Conservation (phyloP, 1,140 invertebrate genomes). For the Catajapyx aquilonaris region DNA sequence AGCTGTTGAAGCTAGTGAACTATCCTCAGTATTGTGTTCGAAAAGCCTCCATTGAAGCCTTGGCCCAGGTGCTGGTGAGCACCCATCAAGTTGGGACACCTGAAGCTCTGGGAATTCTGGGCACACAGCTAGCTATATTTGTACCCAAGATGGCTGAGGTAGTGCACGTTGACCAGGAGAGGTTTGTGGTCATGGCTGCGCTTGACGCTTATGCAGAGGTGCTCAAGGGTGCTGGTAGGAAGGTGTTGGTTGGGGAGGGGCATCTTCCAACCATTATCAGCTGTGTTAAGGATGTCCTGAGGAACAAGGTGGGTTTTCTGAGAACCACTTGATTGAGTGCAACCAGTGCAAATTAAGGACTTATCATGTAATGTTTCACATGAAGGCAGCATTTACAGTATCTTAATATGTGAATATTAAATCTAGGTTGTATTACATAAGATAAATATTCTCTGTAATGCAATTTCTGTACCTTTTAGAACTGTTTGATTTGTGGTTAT, state of each 20-base stretch:
- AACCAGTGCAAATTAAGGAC: too few relatives aligned
- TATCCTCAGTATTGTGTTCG: constrained; percentile 49
- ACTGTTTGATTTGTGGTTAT: constrained; percentile 6
- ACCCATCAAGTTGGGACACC: constrained; percentile 21
- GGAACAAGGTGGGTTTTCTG: constrained; percentile 24
- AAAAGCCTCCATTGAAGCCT: constrained; percentile 35
- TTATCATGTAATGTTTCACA: too few relatives aligned
- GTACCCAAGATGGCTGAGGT: constrained; percentile 44
- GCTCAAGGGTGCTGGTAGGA: constrained; percentile 30
- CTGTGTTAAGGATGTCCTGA: constrained; percentile 40
- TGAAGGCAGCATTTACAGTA: too few relatives aligned
- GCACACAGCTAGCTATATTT: constrained; percentile 26
- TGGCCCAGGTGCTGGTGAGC: constrained; percentile 40
- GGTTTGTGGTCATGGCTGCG: constrained; percentile 41
- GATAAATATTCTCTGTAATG: too few relatives aligned
- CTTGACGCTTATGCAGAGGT: constrained; percentile 37
- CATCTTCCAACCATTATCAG: constrained; percentile 43
- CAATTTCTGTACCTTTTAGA: constrained; percentile 4
- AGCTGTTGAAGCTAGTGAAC: constrained; percentile 41
- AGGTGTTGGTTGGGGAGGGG: constrained; percentile 32
- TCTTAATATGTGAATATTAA: too few relatives aligned
- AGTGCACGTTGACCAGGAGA: constrained; percentile 40
- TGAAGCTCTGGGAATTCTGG: constrained; percentile 8
- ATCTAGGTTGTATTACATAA: too few relatives aligned
- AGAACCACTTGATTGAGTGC: too few relatives aligned